Evolutionary conservation across 2,888 invertebrate species (phyloP).

Genomic region (Drosophila mercatorum): DNA sequence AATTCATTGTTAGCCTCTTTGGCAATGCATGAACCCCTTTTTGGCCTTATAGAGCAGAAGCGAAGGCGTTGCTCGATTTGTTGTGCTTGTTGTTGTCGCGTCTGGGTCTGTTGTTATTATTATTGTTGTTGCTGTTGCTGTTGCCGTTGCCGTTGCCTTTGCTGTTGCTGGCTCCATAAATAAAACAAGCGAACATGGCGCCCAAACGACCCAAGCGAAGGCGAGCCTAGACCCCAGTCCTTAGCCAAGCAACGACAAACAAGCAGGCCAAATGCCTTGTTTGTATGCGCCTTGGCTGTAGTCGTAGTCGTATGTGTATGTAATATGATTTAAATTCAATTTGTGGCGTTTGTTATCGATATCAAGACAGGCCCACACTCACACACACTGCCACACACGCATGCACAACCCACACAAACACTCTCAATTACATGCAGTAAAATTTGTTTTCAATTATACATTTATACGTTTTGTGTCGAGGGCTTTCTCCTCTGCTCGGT

Average conservation of each 20-base stretch:
- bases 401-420: conserved; percentile 33
- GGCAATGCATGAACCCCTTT: conserved; percentile 17
- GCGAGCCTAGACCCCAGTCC: neutral
- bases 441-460: conserved; percentile 80
- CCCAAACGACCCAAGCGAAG: conserved; percentile 11
- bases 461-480: conserved; percentile 56
- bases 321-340: conserved; percentile 77
- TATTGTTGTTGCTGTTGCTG: conserved; percentile 24
- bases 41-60: conserved; percentile 47
- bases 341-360: conserved; percentile 78
- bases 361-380: conserved; percentile 63
- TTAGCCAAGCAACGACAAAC: conserved; percentile 26
- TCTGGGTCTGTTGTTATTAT: conserved; percentile 21
- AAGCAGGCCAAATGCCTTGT: conserved; percentile 32
- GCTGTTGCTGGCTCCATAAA: conserved; percentile 60
- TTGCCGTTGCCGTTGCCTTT: conserved; percentile 12
- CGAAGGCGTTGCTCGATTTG: conserved; percentile 48
- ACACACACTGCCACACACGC: conserved; percentile 18
- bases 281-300: conserved; percentile 32
- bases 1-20: conserved; percentile 1
- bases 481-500: conserved; percentile 11
- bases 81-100: conserved; percentile 23
- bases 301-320: conserved; percentile 46
- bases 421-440: conserved; percentile 71
- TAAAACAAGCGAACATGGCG: conserved; percentile 69